A percentile compares a stretch with the other conserved stretches of the same genome.
Evolutionary conservation across 1,140 invertebrate species (phyloP).

Genomic region (Acromyrmex charruanus): DNA sequence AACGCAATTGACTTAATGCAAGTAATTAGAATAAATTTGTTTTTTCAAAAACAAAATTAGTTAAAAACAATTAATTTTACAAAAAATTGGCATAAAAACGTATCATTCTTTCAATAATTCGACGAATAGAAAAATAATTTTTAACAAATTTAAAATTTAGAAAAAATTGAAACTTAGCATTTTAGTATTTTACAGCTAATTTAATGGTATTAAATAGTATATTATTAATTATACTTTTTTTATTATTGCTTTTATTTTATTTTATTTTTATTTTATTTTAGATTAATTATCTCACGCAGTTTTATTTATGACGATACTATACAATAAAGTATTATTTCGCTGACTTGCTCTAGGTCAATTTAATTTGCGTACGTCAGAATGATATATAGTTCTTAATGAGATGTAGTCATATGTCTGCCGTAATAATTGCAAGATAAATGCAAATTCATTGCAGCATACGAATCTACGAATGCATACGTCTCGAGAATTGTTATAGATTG

Average conservation of each 20-base stretch:
- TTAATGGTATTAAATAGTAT: neutral
- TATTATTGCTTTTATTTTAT: neutral
- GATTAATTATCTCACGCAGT: slow-evolving; percentile 15
- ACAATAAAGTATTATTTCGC: slow-evolving; percentile 27
- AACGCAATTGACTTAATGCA: neutral
- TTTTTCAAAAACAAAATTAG: neutral
- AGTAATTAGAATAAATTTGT: neutral
- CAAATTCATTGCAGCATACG: slow-evolving; percentile 15
- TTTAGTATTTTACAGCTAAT: neutral
- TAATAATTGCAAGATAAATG: slow-evolving; percentile 43
- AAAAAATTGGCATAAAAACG: neutral
- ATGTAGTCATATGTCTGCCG: slow-evolving; percentile 34
- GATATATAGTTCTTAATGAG: slow-evolving; percentile 48
- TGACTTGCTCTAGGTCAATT: slow-evolving; percentile 43
- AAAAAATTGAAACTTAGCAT: neutral
- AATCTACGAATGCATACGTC: neutral
- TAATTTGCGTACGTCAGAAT: slow-evolving; percentile 44
- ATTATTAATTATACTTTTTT: neutral
- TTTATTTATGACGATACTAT: neutral
- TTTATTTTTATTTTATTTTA: neutral
- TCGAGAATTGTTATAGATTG: slow-evolving; percentile 36
- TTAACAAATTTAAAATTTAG: neutral
- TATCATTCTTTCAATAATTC: neutral
- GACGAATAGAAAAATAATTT: neutral
- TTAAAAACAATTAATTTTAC: neutral